Percentiles rank a stretch among this genome's conserved stretches.
These are phyloP conservation scores for Protonibea diacanthus DNA, from an alignment of 2,797 vertebrate species.

Conservation along the genomic window DNA sequence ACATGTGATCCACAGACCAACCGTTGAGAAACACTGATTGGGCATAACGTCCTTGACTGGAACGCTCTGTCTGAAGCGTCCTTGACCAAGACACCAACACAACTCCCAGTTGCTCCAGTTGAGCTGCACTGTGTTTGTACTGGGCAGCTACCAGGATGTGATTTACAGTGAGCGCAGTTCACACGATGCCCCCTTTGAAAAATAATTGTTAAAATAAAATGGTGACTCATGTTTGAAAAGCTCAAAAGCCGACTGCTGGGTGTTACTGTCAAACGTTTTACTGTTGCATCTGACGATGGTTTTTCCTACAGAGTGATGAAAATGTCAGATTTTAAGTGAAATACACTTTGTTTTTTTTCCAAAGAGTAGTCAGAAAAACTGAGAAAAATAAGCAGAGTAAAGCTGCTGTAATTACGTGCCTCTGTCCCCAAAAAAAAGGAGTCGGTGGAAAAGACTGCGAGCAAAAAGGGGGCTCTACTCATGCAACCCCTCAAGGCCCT, in stretches of 20 bases:
- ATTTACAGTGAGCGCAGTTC: slow-evolving; percentile 14
- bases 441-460: slow-evolving; percentile 39
- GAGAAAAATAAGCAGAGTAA: background rate
- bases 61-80: background rate
- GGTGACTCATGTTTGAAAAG: slow-evolving; percentile 41
- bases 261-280: slow-evolving; percentile 5
- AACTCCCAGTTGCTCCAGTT: slow-evolving; percentile 21
- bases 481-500: slow-evolving; percentile 30
- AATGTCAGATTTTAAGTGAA: slow-evolving; percentile 15
- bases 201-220: slow-evolving; percentile 44
- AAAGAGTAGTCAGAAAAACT: background rate
- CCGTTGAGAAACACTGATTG: background rate
- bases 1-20: too few species aligned
- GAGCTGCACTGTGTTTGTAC: slow-evolving; percentile 27
- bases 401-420: background rate
- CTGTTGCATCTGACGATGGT: slow-evolving; percentile 2
- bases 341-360: background rate
- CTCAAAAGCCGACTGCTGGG: slow-evolving; percentile 19
- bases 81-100: slow-evolving; percentile 8
- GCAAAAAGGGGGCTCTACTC: slow-evolving; percentile 10
- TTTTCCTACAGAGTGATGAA: slow-evolving; percentile 29
- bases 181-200: slow-evolving; percentile 34
- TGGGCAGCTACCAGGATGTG: slow-evolving; percentile 42
- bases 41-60: background rate
- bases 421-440: background rate